Evolutionary conservation across 2,113 vertebrate species (phyloP).

Genomic region (Malurus melanocephalus): DNA sequence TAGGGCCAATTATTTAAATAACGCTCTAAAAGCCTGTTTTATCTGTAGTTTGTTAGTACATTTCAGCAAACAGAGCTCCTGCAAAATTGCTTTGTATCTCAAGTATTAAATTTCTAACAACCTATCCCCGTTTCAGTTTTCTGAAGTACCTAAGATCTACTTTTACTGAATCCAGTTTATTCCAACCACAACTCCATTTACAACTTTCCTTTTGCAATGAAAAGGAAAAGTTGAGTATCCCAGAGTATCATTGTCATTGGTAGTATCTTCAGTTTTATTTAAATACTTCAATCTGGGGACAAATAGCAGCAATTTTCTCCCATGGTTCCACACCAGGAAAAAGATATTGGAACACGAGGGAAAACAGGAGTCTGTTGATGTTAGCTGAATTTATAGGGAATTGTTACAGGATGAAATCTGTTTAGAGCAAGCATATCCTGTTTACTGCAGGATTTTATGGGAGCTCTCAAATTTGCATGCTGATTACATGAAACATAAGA

Average conservation of each 20-base stretch:
- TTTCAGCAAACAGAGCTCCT: not conserved
- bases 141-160: not conserved
- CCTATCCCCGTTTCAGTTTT: not conserved
- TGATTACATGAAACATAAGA: constrained; percentile 24
- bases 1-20: not conserved
- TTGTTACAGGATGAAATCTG: constrained; percentile 19
- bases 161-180: not conserved
- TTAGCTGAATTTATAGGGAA: constrained; percentile 11
- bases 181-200: not conserved
- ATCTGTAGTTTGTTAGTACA: not conserved
- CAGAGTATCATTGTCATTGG: not conserved
- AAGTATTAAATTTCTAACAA: not conserved
- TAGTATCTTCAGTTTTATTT: not conserved
- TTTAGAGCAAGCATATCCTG: constrained; percentile 15
- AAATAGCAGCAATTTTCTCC: not conserved
- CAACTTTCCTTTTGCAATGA: not conserved
- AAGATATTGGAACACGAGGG: not conserved
- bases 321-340: not conserved
- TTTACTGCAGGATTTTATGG: constrained; percentile 36
- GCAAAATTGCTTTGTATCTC: not conserved
- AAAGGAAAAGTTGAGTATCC: not conserved
- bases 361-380: not conserved
- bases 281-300: not conserved
- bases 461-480: constrained; percentile 24
- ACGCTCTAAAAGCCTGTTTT: not conserved